Percentiles rank a stretch among this genome's conserved stretches.
These are phyloP conservation scores for Nipponacmea schrenckii DNA, from an alignment of 2,888 invertebrate genomes.

Conservation along the genomic window DNA sequence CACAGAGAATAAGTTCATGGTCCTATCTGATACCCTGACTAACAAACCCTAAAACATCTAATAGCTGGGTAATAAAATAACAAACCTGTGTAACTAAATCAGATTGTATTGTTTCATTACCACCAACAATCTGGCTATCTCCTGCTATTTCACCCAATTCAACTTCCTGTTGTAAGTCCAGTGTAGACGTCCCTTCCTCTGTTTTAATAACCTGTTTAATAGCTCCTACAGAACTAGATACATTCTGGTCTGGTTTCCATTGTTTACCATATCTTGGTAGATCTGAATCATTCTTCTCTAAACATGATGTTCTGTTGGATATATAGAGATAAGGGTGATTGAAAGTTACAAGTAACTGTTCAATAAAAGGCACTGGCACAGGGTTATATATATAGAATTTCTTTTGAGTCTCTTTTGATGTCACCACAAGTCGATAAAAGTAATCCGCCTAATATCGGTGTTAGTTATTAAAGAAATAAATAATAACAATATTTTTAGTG, in stretches of 20 bases:
- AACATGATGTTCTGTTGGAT: slow-evolving; percentile 51
- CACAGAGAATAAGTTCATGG: too few relatives aligned
- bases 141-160: slow-evolving; percentile 3
- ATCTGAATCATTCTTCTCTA: slow-evolving; percentile 55
- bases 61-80: too few relatives aligned
- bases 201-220: not conserved
- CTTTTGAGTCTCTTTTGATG: too few relatives aligned
- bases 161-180: slow-evolving; percentile 7
- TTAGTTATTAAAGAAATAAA: too few relatives aligned
- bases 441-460: too few relatives aligned
- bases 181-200: slow-evolving; percentile 20
- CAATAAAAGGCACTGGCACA: too few relatives aligned
- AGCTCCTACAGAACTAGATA: slow-evolving; percentile 29
- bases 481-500: too few relatives aligned
- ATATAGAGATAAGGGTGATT: slow-evolving; percentile 5
- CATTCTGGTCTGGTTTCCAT: slow-evolving; percentile 45
- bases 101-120: not conserved
- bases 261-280: slow-evolving; percentile 61
- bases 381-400: too few relatives aligned
- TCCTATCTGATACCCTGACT: too few relatives aligned
- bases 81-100: not conserved
- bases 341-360: too few relatives aligned
- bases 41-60: too few relatives aligned
- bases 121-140: not conserved
- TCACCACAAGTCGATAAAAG: too few relatives aligned